phyloP scores from a whole-genome alignment of 2,113 vertebrate genomes.

The Hystrix cristata region DNA sequence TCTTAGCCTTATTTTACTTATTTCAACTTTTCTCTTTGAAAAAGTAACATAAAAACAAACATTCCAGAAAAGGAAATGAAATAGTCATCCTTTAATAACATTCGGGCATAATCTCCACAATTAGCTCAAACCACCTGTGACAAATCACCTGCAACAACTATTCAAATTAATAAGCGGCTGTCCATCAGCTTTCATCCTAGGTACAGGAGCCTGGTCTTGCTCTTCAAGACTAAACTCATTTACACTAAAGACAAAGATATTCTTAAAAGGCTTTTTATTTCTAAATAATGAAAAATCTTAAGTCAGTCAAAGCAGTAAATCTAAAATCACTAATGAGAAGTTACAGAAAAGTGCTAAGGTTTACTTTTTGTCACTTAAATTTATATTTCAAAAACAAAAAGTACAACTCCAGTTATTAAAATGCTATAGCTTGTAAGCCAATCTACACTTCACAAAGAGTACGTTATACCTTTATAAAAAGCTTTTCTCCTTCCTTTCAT shows the following conservation, averaged over 20 bases:
- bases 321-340: neutral
- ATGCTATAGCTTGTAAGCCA: neutral
- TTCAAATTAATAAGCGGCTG: neutral
- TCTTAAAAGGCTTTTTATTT: slow-evolving; percentile 33
- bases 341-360: neutral
- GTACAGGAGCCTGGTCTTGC: neutral
- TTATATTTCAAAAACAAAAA: slow-evolving; percentile 15
- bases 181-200: neutral
- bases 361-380: neutral
- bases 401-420: neutral
- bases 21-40: slow-evolving; percentile 33
- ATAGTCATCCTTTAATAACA: slow-evolving; percentile 4
- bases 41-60: neutral
- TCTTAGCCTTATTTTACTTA: neutral
- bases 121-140: neutral
- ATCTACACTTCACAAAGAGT: slow-evolving; percentile 4
- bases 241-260: neutral
- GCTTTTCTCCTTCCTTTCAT: slow-evolving; percentile 45
- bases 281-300: slow-evolving; percentile 50
- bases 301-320: slow-evolving; percentile 43
- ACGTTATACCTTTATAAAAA: neutral
- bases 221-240: neutral
- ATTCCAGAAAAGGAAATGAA: slow-evolving; percentile 6
- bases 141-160: neutral
- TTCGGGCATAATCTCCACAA: neutral